Conservation (phyloP, 2,797 vertebrate genomes). For the Anguilla megastoma region DNA sequence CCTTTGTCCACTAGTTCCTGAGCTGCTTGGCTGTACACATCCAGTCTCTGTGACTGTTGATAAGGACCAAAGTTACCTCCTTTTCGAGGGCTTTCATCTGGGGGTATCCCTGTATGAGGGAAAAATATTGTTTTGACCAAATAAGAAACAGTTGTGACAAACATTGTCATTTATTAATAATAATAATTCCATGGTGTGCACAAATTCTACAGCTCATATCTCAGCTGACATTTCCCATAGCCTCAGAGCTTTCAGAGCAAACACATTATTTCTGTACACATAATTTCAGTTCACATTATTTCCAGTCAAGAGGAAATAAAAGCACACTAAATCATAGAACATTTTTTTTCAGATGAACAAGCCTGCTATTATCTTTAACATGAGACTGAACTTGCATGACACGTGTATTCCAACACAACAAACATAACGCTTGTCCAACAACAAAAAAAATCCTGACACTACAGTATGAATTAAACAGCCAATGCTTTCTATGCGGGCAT, state of each 20-base stretch:
- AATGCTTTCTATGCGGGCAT: neutral
- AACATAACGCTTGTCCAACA: too few species aligned
- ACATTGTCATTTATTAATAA: neutral
- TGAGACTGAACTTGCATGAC: neutral
- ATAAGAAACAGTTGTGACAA: neutral
- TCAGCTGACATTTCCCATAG: neutral
- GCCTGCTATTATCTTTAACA: neutral
- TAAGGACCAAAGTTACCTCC: slow-evolving; percentile 83
- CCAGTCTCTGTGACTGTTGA: slow-evolving; percentile 81
- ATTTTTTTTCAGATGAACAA: neutral
- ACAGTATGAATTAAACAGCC: neutral
- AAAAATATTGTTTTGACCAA: neutral
- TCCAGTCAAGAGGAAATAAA: neutral
- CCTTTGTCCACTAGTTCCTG: slow-evolving; percentile 69
- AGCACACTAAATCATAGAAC: neutral
- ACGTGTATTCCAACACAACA: too few species aligned
- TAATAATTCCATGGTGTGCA: neutral
- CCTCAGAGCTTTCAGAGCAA: neutral
- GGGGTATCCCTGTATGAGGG: slow-evolving; percentile 75
- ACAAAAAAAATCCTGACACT: too few species aligned
- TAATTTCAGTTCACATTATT: neutral
- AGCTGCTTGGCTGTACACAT: slow-evolving; percentile 71
- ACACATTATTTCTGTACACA: neutral
- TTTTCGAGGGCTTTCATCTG: slow-evolving; percentile 84
- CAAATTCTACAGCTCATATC: neutral